phyloP scores from a whole-genome alignment of 35 echinoderm and acorn worm species.

The Antedon bifida region DNA sequence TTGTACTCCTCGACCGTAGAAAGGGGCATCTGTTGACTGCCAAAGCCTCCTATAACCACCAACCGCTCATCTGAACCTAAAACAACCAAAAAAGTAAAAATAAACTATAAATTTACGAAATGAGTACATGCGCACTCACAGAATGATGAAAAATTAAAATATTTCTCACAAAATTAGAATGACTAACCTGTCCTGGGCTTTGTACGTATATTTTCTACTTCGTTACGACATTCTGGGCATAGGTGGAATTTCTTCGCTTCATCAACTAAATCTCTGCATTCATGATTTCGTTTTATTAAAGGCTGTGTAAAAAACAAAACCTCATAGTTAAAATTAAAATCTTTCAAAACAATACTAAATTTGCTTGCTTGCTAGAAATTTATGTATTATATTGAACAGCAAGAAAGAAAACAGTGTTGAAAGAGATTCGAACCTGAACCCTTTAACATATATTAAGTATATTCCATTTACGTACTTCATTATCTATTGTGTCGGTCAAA shows the following conservation, averaged over 20 bases:
- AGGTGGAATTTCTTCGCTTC: constrained; percentile 61
- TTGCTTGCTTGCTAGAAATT: no score
- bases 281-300: constrained; percentile 36
- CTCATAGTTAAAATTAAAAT: background rate
- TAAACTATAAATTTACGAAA: no score
- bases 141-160: no score
- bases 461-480: constrained; percentile 21
- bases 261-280: constrained; percentile 52
- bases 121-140: background rate
- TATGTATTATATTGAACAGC: no score
- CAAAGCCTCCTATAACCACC: constrained; percentile 56
- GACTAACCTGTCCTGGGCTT: constrained; percentile 35
- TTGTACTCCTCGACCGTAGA: constrained; percentile 47
- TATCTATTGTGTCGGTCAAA: constrained; percentile 50
- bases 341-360: no score
- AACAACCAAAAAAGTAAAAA: no score
- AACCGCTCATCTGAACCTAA: constrained; percentile 48
- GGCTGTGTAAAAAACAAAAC: constrained; percentile 12
- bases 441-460: no score
- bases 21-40: constrained; percentile 31
- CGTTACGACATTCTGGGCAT: constrained; percentile 34
- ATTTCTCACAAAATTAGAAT: no score
- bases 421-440: no score
- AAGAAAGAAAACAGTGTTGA: no score
- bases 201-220: constrained; percentile 37